Evolutionary conservation across 1,140 invertebrate genomes (phyloP), one percentile per base, ranked within the genome.

Genomic region (Drosophila parabipectinata): DNA sequence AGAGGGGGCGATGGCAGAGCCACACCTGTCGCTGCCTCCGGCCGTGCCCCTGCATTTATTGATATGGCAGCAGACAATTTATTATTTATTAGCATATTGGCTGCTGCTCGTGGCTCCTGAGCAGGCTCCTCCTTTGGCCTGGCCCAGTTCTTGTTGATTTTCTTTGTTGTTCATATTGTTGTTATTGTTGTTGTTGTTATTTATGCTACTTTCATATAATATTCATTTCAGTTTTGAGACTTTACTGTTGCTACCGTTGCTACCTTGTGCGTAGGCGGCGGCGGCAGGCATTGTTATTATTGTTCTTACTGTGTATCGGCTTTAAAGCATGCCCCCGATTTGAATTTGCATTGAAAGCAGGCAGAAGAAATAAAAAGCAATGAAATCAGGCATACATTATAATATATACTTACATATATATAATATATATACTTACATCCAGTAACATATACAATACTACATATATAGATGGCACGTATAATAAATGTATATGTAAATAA

Each of bases 51-150:
- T 61, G 63, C 71, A 78, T 88, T 88, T 79, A 88, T 88, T 88
- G 76, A 88, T 88, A 88, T 88, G 82, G 67, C 78, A 88, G 79
- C 76, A 83, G 67, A 71, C 72, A 74, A 88, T 88, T 83, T 88
- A 88, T 88, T 88, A 88, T 88, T 88, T 88, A 88, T 88, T 88
- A 89, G 63, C 75, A 88, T 83, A 88, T 88, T 83, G 51, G 64
- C 69, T 66, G 71, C 55, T 56, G 45, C 14, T 51, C 30, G 32
- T 64, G 24, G 41, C 41, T 44, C 15, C 15, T 2, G 39, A 18
- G 39, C 14, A 18, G 39, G 56, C 44, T 62, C 26, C 24, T 47
- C 28, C 47, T 18, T 41, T 57, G 30, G 48, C 21, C 55, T 41
- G 64, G 54, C 57, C 61, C 21, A 34, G 77, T 66, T 75, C 39